Evolutionary conservation across 2,797 vertebrate genomes (phyloP).

Genomic region (Myotis planiceps): DNA sequence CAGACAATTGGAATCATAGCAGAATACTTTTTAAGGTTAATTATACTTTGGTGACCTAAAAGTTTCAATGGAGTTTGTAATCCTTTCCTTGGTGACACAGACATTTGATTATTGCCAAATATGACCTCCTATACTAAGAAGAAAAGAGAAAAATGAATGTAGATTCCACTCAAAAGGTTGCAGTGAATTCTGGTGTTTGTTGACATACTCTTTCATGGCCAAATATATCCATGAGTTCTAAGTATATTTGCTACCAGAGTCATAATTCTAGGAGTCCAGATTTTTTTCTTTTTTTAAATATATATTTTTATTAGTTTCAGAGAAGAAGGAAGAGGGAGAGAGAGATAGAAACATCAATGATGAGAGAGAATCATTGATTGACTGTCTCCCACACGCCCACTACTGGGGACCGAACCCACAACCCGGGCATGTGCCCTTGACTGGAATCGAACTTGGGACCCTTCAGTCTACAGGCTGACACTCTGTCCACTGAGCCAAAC

Average conservation of each 20-base stretch:
- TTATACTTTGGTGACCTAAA: constrained; percentile 28
- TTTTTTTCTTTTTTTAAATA: not conserved
- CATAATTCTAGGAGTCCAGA: not conserved
- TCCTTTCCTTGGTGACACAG: constrained; percentile 44
- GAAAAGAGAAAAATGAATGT: constrained; percentile 29
- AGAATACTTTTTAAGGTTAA: not conserved
- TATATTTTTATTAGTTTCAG: too few species aligned
- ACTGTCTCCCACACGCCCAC: too few species aligned
- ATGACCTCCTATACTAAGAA: constrained; percentile 15
- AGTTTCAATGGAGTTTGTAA: constrained; percentile 15
- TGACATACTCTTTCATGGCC: not conserved
- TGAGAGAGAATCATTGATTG: too few species aligned
- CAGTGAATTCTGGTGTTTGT: not conserved
- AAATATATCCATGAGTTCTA: not conserved
- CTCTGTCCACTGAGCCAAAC: too few species aligned
- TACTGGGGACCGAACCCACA: too few species aligned
- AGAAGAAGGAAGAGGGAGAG: too few species aligned
- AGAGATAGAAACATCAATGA: too few species aligned
- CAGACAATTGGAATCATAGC: constrained; percentile 1
- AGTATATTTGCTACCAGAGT: not conserved
- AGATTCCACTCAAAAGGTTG: not conserved
- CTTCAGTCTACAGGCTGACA: too few species aligned
- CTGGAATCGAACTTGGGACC: too few species aligned
- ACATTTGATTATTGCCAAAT: constrained; percentile 32
- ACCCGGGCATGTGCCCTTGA: too few species aligned